A percentile compares a stretch with the other conserved stretches of the same genome.
Evolutionary conservation across 2,113 vertebrate genomes (phyloP).

Genomic region (Stercorarius parasiticus): DNA sequence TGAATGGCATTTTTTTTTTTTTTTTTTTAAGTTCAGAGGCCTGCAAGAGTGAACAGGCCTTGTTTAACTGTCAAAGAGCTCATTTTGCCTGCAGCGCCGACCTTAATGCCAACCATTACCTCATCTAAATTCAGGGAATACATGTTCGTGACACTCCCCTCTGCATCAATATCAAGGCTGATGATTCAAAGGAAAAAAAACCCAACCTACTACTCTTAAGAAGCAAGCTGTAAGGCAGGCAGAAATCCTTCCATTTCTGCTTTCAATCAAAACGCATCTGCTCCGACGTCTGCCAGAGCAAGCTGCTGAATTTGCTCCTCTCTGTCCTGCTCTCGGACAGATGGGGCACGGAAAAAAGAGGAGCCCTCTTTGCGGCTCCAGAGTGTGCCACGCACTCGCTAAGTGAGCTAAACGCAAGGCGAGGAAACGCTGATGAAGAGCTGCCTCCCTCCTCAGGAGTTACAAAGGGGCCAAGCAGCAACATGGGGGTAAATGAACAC

Average conservation of each 20-base stretch:
- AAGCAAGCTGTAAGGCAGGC: neutral
- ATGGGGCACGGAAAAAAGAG: neutral
- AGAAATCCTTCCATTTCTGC: neutral
- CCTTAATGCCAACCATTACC: constrained; percentile 46
- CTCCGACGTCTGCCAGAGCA: neutral
- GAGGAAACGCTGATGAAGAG: neutral
- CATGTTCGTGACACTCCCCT: neutral
- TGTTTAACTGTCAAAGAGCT: constrained; percentile 36
- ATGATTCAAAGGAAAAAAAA: constrained; percentile 7
- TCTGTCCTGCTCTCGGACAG: neutral
- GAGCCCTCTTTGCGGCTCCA: neutral
- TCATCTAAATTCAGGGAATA: constrained; percentile 48
- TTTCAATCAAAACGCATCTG: neutral
- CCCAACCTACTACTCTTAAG: neutral
- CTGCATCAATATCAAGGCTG: neutral
- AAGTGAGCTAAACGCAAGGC: neutral
- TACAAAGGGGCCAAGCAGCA: neutral
- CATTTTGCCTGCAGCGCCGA: neutral
- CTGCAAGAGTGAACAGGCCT: constrained; percentile 19
- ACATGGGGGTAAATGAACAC: neutral
- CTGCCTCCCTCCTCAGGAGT: neutral
- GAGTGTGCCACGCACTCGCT: neutral
- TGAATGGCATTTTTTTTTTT: neutral
- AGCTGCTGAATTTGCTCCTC: neutral
- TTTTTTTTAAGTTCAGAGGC: neutral